Evolutionary conservation across 2,888 invertebrate species (phyloP).

Genomic region (Eurois occulta): DNA sequence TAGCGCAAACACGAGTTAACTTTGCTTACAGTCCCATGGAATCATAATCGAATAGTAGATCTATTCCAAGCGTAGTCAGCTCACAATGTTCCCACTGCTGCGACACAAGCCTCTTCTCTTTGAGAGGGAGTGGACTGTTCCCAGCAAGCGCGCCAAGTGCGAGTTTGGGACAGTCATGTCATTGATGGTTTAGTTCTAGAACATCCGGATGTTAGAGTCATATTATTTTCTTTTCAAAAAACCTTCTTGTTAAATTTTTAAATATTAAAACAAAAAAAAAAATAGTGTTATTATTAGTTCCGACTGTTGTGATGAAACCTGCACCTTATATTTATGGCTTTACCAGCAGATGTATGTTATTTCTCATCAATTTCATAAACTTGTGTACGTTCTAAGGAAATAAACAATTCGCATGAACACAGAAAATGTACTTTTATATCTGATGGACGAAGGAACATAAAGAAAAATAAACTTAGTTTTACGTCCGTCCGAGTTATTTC

Average conservation of each 20-base stretch:
- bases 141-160: neutral
- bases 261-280: neutral
- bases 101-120: neutral
- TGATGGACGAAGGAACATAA: constrained; percentile 23
- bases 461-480: constrained; percentile 32
- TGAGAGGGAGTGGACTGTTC: neutral
- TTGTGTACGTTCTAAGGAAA: neutral
- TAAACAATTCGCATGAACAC: neutral
- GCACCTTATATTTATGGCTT: neutral
- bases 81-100: neutral
- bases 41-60: neutral
- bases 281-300: neutral
- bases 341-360: too few relatives aligned
- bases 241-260: neutral
- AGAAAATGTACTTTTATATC: constrained; percentile 21
- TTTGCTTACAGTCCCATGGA: neutral
- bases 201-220: neutral
- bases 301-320: neutral
- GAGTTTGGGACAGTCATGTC: neutral
- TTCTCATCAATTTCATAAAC: neutral
- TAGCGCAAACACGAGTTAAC: neutral
- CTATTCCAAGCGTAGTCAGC: neutral
- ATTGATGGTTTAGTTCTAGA: neutral
- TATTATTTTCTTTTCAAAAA: neutral
- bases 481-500: constrained; percentile 26